Conservation (phyloP, 2,888 invertebrate genomes). For the Dynastes maya region DNA sequence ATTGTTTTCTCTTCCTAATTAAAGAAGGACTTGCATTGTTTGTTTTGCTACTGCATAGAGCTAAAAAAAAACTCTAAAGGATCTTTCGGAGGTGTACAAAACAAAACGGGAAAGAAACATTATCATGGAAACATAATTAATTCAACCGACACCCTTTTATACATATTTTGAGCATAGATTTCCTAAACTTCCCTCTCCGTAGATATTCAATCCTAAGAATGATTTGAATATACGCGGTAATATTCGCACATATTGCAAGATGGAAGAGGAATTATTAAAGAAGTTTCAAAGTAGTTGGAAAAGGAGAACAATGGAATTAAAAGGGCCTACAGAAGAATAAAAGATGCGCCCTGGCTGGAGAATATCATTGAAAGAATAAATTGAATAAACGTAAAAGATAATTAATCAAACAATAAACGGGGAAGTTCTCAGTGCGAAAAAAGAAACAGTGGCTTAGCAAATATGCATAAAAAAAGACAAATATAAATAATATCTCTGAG, state of each 20-base stretch:
- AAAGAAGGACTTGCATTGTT: no score
- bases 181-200: no score
- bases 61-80: no score
- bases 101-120: no score
- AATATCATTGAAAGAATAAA: conserved; percentile 17
- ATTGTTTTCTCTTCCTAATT: no score
- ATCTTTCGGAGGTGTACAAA: no score
- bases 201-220: no score
- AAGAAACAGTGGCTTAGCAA: background rate
- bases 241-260: background rate
- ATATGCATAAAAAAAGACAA: conserved; percentile 11
- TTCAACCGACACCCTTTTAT: no score
- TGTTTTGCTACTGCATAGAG: no score
- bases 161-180: no score
- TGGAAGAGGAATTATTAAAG: conserved; percentile 39
- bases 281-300: conserved; percentile 42
- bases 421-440: background rate
- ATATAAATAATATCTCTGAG: background rate
- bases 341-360: conserved; percentile 3
- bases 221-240: background rate
- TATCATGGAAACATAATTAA: no score
- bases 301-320: conserved; percentile 44
- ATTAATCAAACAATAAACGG: conserved; percentile 3
- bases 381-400: conserved; percentile 9
- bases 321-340: conserved; percentile 36